Percentiles rank a stretch among this genome's conserved stretches.
phyloP scores from a whole-genome alignment of 2,888 invertebrate species.

The Anoncus sp. region DNA sequence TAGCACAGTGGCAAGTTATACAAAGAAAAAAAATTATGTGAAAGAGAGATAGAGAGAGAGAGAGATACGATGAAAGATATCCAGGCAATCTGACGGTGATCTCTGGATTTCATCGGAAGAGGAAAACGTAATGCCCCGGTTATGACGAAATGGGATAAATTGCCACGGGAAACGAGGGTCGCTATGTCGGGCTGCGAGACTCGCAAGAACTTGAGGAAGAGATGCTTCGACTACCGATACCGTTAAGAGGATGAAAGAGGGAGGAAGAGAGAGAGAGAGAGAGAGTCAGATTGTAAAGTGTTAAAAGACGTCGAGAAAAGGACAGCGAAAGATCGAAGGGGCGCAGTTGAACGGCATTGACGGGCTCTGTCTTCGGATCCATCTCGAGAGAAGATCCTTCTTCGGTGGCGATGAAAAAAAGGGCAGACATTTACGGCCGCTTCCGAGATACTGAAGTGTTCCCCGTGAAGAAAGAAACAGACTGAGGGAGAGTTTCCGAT shows the following conservation, averaged over 20 bases:
- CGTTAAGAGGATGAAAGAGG: constrained; percentile 51
- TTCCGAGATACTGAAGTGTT: constrained; percentile 40
- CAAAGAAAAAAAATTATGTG: too few relatives aligned
- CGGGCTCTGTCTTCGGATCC: constrained; percentile 44
- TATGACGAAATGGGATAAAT: constrained; percentile 57
- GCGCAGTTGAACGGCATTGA: constrained; percentile 56
- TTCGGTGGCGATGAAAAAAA: constrained; percentile 45
- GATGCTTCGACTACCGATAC: constrained; percentile 29
- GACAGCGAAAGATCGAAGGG: constrained; percentile 56
- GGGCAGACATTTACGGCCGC: constrained; percentile 53
- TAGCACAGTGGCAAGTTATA: too few relatives aligned
- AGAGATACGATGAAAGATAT: constrained; percentile 44
- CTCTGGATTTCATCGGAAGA: constrained; percentile 45
- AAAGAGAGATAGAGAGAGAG: constrained; percentile 12
- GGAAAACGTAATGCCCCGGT: constrained; percentile 53
- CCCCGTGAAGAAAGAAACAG: constrained; percentile 4
- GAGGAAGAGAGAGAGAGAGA: constrained; percentile 38
- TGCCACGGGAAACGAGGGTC: constrained; percentile 58
- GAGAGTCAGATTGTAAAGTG: constrained; percentile 36
- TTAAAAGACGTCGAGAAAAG: constrained; percentile 41
- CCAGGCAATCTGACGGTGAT: constrained; percentile 51
- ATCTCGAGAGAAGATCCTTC: constrained; percentile 35
- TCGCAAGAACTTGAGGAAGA: constrained; percentile 30
- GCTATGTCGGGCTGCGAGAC: constrained; percentile 50
- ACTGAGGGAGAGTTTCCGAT: constrained; percentile 55